Percentiles rank a stretch among this genome's conserved stretches.
Evolutionary conservation across 2,888 invertebrate genomes (phyloP).

Genomic region (Chironomus riparius): DNA sequence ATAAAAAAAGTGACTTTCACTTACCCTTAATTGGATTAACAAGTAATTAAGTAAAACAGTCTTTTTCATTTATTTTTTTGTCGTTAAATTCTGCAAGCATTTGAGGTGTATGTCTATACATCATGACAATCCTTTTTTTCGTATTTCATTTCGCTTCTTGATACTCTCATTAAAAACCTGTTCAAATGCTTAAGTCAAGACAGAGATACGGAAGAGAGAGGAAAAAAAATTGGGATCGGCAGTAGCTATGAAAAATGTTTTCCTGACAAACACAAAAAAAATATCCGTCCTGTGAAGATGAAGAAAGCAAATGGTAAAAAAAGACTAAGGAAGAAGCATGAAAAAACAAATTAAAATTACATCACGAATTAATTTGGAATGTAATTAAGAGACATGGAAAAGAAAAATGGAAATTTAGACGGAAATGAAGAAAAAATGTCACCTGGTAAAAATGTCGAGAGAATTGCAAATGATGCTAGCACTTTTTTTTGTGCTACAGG

Average conservation of each 20-base stretch:
- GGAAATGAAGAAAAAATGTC: background rate
- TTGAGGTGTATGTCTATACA: background rate
- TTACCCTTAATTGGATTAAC: conserved; percentile 3
- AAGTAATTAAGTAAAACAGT: background rate
- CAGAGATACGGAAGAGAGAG: background rate
- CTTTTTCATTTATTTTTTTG: background rate
- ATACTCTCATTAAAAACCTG: background rate
- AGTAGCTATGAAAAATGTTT: conserved; percentile 4
- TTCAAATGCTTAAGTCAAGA: background rate
- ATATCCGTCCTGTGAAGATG: background rate
- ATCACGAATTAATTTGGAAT: conserved; percentile 19
- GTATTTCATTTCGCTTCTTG: background rate
- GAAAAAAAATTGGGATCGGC: background rate
- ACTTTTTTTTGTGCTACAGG: background rate
- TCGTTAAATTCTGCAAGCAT: background rate
- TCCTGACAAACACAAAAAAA: background rate
- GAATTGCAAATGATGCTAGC: background rate
- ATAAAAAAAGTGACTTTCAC: no score
- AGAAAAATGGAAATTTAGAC: background rate
- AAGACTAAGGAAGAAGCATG: background rate
- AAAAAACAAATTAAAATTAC: conserved; percentile 21
- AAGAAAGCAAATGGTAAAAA: background rate
- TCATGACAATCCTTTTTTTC: background rate
- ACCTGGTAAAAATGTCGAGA: background rate
- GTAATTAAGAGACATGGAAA: conserved; percentile 9